phyloP scores from a whole-genome alignment of 2,113 vertebrate species.

The Ptychochromis oligacanthus region DNA sequence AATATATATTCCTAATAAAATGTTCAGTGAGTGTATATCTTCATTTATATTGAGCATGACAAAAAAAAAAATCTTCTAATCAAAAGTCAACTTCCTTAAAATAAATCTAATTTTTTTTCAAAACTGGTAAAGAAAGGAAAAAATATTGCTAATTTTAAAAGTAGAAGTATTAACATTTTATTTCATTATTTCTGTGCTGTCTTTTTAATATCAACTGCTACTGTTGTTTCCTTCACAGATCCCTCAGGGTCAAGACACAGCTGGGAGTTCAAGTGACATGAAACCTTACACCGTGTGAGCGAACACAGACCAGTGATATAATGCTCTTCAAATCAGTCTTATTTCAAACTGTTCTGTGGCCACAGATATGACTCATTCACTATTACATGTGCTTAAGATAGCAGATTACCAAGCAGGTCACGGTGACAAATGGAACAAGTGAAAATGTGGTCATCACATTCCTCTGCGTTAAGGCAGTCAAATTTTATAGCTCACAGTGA shows the following conservation, averaged over 20 bases:
- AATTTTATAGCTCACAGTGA: slow-evolving; percentile 48
- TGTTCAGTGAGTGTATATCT: background rate
- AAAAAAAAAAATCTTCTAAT: background rate
- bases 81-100: background rate
- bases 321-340: background rate
- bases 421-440: slow-evolving; percentile 44
- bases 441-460: slow-evolving; percentile 33
- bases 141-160: no score
- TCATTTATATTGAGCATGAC: background rate
- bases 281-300: background rate
- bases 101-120: background rate
- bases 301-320: background rate
- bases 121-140: background rate
- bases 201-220: background rate
- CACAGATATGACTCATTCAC: slow-evolving; percentile 48
- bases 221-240: slow-evolving; percentile 51
- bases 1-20: no score
- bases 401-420: slow-evolving; percentile 56
- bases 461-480: slow-evolving; percentile 10
- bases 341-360: background rate
- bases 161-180: background rate
- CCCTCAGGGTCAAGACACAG: slow-evolving; percentile 20
- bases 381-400: slow-evolving; percentile 1
- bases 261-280: slow-evolving; percentile 4
- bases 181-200: background rate